phyloP scores from a whole-genome alignment of 2,797 vertebrate species.

The Eulemur albifrons region DNA sequence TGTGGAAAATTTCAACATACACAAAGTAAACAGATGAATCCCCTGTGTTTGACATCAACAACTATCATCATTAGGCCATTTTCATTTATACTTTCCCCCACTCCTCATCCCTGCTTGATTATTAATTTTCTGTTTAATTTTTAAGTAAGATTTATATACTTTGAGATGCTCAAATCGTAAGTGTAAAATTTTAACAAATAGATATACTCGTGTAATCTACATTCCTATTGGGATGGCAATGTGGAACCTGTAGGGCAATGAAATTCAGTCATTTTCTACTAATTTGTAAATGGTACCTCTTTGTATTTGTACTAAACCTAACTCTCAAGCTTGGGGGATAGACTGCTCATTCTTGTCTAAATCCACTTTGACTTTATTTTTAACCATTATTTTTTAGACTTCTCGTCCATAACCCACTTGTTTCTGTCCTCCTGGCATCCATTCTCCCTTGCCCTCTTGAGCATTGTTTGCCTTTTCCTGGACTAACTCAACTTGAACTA shows the following conservation, averaged over 20 bases:
- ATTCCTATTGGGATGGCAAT: not conserved
- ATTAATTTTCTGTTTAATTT: not conserved
- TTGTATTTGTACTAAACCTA: not conserved
- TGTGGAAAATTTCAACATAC: not conserved
- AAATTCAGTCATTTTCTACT: constrained; percentile 44
- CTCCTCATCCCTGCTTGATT: not conserved
- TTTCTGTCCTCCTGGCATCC: not conserved
- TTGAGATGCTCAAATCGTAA: not conserved
- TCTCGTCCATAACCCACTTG: not conserved
- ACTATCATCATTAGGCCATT: not conserved
- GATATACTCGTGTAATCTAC: not conserved
- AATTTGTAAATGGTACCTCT: not conserved
- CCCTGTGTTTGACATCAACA: not conserved
- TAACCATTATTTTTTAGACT: not conserved
- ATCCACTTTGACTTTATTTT: not conserved
- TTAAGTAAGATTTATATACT: not conserved
- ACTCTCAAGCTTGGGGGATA: not conserved
- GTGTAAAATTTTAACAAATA: not conserved
- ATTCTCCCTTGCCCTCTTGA: not conserved
- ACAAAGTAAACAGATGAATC: not conserved
- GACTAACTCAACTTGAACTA: not conserved
- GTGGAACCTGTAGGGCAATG: not conserved
- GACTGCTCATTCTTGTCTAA: not conserved
- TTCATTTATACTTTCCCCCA: not conserved
- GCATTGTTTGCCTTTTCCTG: not conserved